phyloP scores from a whole-genome alignment of 2,113 vertebrate genomes.

The Lynx canadensis region DNA sequence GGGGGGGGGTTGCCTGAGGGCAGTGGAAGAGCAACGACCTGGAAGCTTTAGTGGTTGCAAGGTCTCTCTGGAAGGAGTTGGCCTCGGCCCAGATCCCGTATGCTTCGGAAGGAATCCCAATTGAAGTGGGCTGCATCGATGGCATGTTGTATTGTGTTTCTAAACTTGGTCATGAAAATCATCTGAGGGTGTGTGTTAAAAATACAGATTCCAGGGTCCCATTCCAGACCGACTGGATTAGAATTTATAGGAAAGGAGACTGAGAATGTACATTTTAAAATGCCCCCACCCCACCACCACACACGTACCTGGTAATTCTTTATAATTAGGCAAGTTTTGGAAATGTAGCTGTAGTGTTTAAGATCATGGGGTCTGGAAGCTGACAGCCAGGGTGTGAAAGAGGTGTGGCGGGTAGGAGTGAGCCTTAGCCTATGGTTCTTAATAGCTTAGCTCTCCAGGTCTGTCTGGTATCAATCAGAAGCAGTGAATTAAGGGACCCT shows the following conservation, averaged over 20 bases:
- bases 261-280: slow-evolving; percentile 44
- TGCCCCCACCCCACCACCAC: neutral
- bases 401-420: neutral
- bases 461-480: neutral
- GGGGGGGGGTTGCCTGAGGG: neutral
- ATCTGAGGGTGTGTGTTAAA: neutral
- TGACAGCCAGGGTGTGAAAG: neutral
- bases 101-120: slow-evolving; percentile 36
- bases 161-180: slow-evolving; percentile 33
- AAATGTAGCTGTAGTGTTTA: neutral
- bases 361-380: neutral
- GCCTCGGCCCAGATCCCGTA: neutral
- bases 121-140: neutral
- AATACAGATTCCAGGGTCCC: neutral
- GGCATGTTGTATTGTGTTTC: neutral
- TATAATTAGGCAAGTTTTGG: neutral
- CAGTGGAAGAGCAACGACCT: neutral
- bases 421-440: neutral
- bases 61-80: slow-evolving; percentile 6
- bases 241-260: neutral
- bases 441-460: neutral
- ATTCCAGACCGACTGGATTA: neutral
- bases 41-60: neutral
- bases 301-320: neutral
- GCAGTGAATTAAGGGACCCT: neutral